A percentile compares a stretch with the other conserved stretches of the same genome.
Evolutionary conservation across 2,113 vertebrate species (phyloP).

Genomic region (Neodontobutis hainanensis): DNA sequence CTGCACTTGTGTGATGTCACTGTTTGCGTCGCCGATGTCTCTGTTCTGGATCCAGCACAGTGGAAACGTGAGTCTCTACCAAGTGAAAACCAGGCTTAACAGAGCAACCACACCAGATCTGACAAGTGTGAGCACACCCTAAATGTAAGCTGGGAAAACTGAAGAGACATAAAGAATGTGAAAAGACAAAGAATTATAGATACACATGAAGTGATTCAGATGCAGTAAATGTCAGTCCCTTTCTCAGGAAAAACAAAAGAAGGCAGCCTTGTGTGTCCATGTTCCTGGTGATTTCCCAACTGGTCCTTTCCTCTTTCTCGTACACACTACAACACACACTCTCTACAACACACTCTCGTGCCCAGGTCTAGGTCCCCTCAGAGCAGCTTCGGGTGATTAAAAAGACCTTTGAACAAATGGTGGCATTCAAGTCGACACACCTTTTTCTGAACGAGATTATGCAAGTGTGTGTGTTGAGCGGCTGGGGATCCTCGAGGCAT

Average conservation of each 20-base stretch:
- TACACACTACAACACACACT: conserved; percentile 26
- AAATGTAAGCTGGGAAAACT: background rate
- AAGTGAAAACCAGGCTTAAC: too few relatives aligned
- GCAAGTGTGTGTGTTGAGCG: conserved; percentile 20
- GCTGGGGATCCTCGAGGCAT: conserved; percentile 36
- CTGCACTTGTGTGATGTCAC: too few relatives aligned
- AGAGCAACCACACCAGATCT: too few relatives aligned
- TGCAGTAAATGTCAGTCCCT: conserved; percentile 54
- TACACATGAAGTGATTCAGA: conserved; percentile 41
- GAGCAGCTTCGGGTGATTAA: conserved; percentile 56
- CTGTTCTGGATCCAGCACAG: too few relatives aligned
- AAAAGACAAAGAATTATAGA: background rate
- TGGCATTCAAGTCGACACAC: conserved; percentile 32
- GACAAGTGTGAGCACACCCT: too few relatives aligned
- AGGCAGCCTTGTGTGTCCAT: conserved; percentile 54
- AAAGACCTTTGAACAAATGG: conserved; percentile 58
- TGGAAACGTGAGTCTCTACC: too few relatives aligned
- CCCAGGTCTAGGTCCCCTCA: conserved; percentile 31
- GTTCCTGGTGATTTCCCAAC: conserved; percentile 69
- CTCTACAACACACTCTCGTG: conserved; percentile 12
- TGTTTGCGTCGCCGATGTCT: too few relatives aligned
- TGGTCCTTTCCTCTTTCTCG: conserved; percentile 27
- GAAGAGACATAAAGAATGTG: conserved; percentile 10
- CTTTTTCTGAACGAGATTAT: conserved; percentile 14
- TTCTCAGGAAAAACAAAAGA: conserved; percentile 50